These are phyloP conservation scores for Picathartes gymnocephalus DNA, from an alignment of 2,113 vertebrate genomes.

Conservation along the genomic window DNA sequence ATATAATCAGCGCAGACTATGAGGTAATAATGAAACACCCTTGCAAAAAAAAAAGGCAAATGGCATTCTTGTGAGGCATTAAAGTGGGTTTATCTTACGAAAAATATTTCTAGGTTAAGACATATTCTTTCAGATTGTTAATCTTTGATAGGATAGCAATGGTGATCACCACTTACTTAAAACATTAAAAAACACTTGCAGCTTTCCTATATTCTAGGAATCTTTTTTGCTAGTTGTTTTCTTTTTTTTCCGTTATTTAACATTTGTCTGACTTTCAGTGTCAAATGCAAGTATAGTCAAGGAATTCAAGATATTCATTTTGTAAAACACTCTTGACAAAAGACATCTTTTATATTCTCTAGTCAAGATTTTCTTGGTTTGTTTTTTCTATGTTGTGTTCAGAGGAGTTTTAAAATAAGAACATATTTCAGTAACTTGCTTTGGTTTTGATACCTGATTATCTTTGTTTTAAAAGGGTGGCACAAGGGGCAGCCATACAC, in stretches of 20 bases:
- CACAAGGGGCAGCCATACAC: slow-evolving; percentile 84
- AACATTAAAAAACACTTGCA: neutral
- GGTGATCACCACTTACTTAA: neutral
- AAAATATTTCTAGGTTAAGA: neutral
- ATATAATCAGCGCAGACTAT: neutral
- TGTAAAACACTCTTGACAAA: neutral
- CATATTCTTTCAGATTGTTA: neutral
- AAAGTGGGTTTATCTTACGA: neutral
- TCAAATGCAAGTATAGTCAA: neutral
- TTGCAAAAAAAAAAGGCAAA: neutral
- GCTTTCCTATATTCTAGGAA: neutral
- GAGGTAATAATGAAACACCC: neutral
- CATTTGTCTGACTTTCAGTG: neutral
- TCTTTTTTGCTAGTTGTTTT: neutral
- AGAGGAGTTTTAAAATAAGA: neutral
- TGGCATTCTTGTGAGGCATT: neutral
- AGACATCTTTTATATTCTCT: neutral
- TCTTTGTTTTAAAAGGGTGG: slow-evolving; percentile 66
- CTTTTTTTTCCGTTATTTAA: neutral
- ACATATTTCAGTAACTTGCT: neutral
- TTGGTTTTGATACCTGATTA: neutral
- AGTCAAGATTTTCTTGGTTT: neutral
- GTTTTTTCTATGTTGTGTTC: neutral
- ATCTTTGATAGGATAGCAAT: neutral
- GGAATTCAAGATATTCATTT: neutral